Evolutionary conservation across 2,888 invertebrate species (phyloP), one percentile per base, ranked within the genome.

Genomic region (Ceramica pisi): DNA sequence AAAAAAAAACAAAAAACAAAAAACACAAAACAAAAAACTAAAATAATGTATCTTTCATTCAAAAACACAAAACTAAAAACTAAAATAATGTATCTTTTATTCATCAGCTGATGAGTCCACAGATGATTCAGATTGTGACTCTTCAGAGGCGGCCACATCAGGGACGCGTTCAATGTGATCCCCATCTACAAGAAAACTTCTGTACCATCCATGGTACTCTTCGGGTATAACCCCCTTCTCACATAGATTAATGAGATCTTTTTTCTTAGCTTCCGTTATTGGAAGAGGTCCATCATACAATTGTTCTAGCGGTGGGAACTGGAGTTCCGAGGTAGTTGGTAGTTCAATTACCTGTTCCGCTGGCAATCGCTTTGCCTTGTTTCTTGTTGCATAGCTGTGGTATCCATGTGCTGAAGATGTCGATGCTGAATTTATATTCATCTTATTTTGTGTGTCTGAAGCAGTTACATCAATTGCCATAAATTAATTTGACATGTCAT

Each of bases 81-180:
- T 67, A 60, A 67, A 46, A 26, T 35, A 55, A 56, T 53, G 19
- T 57, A 57, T 57, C 57, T 57, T 57, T 59, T 60, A 67, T 67
- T 67, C 67, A 67, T 53, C 67, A 67, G 67, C 60, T 67, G 67
- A 67, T 60, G 67, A 67, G 67, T 67, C 67, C 67, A 67, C 67
- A 67, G 67, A 67, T 67, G 67, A 67, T 44, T 67, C 53, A 67
- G 67, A 67, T 53, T 64, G 64, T 44, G 64, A 55, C 55, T 64
- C 64, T 64, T 64, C 48, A 48, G 48, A 48, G 48, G 48, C 48
- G n/a, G 55, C 55, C 19, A 46, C 46, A 46, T 46, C 48, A 48
- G 48, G 48, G n/a, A 48, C n/a, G 65, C 65, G 48, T 66, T 66
- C 65, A 48, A n/a, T n/a, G 48, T n/a, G 48, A 48, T 64, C 63